Evolutionary conservation across 2,113 vertebrate species (phyloP).

Genomic region (Chaetura pelagica): DNA sequence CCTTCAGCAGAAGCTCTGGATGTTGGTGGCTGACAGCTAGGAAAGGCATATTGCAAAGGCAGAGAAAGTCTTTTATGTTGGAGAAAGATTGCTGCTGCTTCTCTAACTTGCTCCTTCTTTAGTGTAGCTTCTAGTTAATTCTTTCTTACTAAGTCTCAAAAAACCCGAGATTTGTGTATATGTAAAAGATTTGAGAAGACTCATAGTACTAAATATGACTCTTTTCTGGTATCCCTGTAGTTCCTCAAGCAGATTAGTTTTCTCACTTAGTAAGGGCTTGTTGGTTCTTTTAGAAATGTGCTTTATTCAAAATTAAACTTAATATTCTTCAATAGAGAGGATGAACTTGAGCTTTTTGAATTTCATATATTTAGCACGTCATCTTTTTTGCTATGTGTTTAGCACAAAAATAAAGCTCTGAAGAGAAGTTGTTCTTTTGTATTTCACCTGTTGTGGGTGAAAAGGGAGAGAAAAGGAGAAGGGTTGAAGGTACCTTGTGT

Average conservation of each 20-base stretch:
- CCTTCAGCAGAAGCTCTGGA: not conserved
- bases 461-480: not conserved
- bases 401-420: not conserved
- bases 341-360: not conserved
- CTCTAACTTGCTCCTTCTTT: not conserved
- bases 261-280: accelerated
- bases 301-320: not conserved
- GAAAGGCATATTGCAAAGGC: not conserved
- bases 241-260: accelerated
- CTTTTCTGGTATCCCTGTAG: not conserved
- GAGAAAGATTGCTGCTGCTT: not conserved
- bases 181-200: not conserved
- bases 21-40: not conserved
- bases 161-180: not conserved
- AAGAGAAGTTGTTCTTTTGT: not conserved
- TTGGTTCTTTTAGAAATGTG: not conserved
- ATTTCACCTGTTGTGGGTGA: not conserved
- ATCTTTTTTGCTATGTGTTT: not conserved
- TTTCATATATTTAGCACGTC: not conserved
- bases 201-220: not conserved
- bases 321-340: not conserved
- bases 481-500: not conserved
- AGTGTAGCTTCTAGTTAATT: not conserved
- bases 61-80: not conserved
- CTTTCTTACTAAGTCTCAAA: not conserved